Evolutionary conservation across 2,113 vertebrate genomes (phyloP), one percentile per base, ranked within the genome.

Genomic region (Calonectris borealis): DNA sequence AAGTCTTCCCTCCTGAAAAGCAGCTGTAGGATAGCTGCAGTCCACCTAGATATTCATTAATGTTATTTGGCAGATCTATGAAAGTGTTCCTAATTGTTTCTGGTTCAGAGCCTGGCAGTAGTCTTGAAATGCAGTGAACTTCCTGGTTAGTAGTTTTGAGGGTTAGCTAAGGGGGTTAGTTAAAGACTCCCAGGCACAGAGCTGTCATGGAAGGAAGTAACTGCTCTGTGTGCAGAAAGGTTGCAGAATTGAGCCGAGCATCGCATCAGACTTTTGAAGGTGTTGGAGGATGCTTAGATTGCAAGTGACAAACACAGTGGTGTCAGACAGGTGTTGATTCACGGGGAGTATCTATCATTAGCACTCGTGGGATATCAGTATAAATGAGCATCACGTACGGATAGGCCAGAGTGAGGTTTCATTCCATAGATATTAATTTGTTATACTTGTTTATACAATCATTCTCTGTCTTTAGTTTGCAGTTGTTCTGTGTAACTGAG

Each of bases 401-500:
- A 44, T 5, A 16, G 62, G 25, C 36, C 71, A 57, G 65, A 2
- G 65, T 57, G 57, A 65, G 57, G 15, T 69, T 65, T 92, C 40
- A 10, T 79, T 61, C 52, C 72, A 6, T 6, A n/a, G 38, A 19
- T 54, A 27, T 2, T 27, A 46, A 36, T 91, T 91, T 79, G 65
- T 79, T 90, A 4, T 13, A 8, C 16, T 36, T 46, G 48, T 46
- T 60, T 18, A 7, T 46, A 14, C 65, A n/a, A 5, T 86, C 58
- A 70, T 22, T 54, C 52, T 27, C 80, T 84, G 57, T 16, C 76
- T 82, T 68, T 49, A 52, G 83, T 68, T 84, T 72, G 77, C 94
- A 95, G 95, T 84, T 91, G 88, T 87, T 91, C 62, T 15, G 12
- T 80, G 93, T 76, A 91, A 96, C 57, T 17, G 69, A 89, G 86